Evolutionary conservation across 2,888 invertebrate genomes (phyloP), one percentile per base, ranked within the genome.

Genomic region (Abscondita cerata): DNA sequence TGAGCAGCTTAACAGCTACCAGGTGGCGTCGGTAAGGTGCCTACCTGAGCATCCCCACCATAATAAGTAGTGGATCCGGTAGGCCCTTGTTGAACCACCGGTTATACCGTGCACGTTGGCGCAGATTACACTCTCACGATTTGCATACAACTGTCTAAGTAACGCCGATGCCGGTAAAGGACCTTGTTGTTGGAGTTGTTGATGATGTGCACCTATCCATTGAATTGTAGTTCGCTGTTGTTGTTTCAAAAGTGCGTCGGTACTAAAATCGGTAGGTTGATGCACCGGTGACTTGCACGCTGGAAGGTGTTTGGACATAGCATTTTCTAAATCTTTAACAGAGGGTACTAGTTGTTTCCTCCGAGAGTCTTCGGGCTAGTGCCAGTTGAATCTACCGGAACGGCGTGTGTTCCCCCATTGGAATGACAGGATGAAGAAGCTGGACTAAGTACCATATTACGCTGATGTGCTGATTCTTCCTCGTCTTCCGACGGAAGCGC

Each of bases 271-370:
- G 0, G 95, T 94, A 1, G 91, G 90, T 72, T 90, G 87, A 73
- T 90, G 88, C n/a, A 81, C 80, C 6, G 85, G 84, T 6, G 84
- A 83, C 68, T 87, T 80, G 46, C 85, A 83, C 1, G 83, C 81
- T 0, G 93, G 93, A 59, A 97, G 82, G 82, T 96, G 96, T 76
- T 96, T 96, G 15, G 96, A 96, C 96, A 97, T 97, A 46, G 95
- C 96, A 75, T 96, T 95, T 80, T 97, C 96, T 70, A 97, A 83
- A 74, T 96, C 96, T 80, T 95, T 94, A 0, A 95, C 95, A 1
- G 94, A 92, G 0, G n/a, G 87, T 86, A 0, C 75, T 76, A 58
- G 70, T 68, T 46, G 74, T 73, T 50, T 82, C 81, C n/a, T 40
- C 81, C 81, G 9, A 83, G 74, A 71, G 81, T 79, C 68, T 84